Percentiles rank a stretch among this genome's conserved stretches.
Evolutionary conservation across 1,140 invertebrate species (phyloP).

Genomic region (Halictus rubicundus): DNA sequence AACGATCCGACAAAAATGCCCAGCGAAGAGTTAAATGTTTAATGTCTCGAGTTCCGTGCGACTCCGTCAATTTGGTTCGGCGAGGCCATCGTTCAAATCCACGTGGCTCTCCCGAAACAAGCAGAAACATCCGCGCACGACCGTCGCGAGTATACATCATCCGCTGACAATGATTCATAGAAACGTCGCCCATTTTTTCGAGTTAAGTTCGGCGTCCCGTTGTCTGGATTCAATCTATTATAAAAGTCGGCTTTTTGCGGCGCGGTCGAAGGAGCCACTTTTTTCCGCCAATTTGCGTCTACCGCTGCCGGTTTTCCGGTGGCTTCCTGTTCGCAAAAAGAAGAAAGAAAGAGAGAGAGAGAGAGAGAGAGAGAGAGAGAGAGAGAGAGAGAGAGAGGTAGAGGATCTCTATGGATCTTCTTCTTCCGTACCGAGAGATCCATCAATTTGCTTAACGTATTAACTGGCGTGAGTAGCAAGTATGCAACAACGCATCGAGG

Average conservation of each 20-base stretch:
- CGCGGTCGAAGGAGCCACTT: conserved; percentile 6
- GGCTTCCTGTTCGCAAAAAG: background rate
- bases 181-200: background rate
- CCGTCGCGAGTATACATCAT: background rate
- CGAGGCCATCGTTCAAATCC: no score
- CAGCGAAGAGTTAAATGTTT: no score
- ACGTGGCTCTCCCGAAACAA: no score
- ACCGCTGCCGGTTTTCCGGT: background rate
- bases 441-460: conserved; percentile 44
- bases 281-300: conserved; percentile 6
- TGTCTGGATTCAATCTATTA: conserved; percentile 7
- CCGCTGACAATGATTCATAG: background rate
- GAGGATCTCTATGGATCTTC: background rate
- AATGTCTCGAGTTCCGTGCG: no score
- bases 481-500: background rate
- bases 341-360: no score
- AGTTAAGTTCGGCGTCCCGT: background rate
- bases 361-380: no score
- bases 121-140: no score
- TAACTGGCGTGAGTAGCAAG: conserved; percentile 33
- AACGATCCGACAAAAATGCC: no score
- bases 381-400: no score
- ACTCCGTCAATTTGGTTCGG: no score
- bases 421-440: conserved; percentile 17
- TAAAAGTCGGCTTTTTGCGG: background rate